Evolutionary conservation across 2,888 invertebrate genomes (phyloP).

Genomic region (Agrotis ipsilon): DNA sequence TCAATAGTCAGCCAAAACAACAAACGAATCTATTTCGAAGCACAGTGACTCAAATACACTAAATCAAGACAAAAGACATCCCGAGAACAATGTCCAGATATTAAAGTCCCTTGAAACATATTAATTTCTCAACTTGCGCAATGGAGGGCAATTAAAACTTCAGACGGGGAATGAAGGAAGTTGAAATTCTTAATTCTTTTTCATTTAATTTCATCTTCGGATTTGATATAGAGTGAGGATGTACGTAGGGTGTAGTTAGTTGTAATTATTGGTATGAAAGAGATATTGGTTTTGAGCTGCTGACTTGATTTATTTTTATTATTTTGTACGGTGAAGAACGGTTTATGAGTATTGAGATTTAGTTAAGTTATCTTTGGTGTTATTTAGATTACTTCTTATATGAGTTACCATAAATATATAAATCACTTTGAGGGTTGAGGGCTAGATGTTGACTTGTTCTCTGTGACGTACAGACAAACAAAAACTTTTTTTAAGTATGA

Average conservation of each 20-base stretch:
- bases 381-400: too few species aligned
- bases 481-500: too few species aligned
- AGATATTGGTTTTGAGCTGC: constrained; percentile 15
- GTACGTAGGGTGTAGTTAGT: constrained; percentile 15
- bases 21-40: constrained; percentile 1
- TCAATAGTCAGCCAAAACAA: constrained; percentile 8
- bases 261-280: constrained; percentile 34
- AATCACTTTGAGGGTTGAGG: too few species aligned
- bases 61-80: constrained; percentile 67
- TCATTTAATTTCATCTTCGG: constrained; percentile 78
- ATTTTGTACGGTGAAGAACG: not conserved
- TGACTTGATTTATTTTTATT: constrained; percentile 12
- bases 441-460: too few species aligned
- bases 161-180: constrained; percentile 77
- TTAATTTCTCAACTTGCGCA: constrained; percentile 85
- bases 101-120: constrained; percentile 80
- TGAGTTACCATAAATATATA: too few species aligned
- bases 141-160: constrained; percentile 87
- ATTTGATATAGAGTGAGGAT: constrained; percentile 39
- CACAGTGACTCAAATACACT: constrained; percentile 43
- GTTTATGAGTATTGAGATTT: too few species aligned
- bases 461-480: too few species aligned
- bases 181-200: constrained; percentile 80
- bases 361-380: too few species aligned
- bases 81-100: constrained; percentile 74